phyloP scores from a whole-genome alignment of 1,140 invertebrate species.

The Idris sp. region DNA sequence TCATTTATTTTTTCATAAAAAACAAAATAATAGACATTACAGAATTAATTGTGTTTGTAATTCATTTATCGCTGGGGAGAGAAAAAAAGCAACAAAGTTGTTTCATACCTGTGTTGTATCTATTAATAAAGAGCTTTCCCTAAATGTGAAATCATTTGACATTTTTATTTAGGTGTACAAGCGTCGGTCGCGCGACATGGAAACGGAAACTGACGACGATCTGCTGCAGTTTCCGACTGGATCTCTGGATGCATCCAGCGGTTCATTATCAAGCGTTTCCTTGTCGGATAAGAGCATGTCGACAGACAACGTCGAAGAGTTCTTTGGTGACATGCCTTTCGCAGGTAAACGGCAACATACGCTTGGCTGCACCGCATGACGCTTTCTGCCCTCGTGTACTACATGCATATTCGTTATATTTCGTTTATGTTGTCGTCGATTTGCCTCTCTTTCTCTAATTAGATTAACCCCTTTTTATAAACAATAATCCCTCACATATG shows the following conservation, averaged over 20 bases:
- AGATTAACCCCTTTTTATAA: conserved; percentile 52
- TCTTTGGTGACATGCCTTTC: conserved; percentile 90
- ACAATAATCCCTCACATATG: conserved; percentile 39
- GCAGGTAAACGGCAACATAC: conserved; percentile 85
- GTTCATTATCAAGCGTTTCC: conserved; percentile 83
- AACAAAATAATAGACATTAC: no score
- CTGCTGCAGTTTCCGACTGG: conserved; percentile 80
- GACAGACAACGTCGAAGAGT: conserved; percentile 91
- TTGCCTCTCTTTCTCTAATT: conserved; percentile 62
- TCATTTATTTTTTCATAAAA: no score
- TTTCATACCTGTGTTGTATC: no score
- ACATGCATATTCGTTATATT: conserved; percentile 77
- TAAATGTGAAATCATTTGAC: conserved; percentile 13
- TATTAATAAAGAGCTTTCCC: background rate
- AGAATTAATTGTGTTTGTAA: no score
- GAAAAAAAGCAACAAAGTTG: no score
- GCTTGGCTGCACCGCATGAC: conserved; percentile 80
- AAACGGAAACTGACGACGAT: conserved; percentile 85
- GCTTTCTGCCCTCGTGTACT: conserved; percentile 77
- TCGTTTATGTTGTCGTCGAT: conserved; percentile 73
- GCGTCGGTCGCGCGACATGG: conserved; percentile 87
- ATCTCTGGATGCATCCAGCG: conserved; percentile 80
- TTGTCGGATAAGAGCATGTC: conserved; percentile 87
- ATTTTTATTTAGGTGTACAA: conserved; percentile 83
- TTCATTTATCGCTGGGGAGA: no score